Percentiles rank a stretch among this genome's conserved stretches.
phyloP scores from a whole-genome alignment of 2,888 invertebrate genomes.

The Bhutanitis thaidina region DNA sequence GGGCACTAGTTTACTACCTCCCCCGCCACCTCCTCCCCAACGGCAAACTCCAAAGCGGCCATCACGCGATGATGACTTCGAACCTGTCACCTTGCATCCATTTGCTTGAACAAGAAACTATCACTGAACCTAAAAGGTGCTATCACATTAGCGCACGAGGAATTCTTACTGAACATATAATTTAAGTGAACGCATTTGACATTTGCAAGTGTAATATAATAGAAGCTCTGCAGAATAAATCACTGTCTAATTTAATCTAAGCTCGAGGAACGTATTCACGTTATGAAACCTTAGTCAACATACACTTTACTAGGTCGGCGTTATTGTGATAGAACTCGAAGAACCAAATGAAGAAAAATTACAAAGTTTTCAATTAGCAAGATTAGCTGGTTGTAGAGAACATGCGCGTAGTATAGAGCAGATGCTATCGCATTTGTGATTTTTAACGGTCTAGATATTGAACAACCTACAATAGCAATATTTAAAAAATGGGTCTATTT shows the following conservation, averaged over 20 bases:
- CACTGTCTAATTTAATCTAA: too few species aligned
- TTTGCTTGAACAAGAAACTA: conserved; percentile 51
- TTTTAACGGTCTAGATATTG: neutral
- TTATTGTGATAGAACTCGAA: conserved; percentile 1
- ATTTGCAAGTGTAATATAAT: too few species aligned
- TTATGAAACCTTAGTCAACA: too few species aligned
- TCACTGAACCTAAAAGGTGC: neutral
- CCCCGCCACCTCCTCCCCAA: conserved; percentile 76
- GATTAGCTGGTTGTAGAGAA: conserved; percentile 5
- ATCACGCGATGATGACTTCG: conserved; percentile 82
- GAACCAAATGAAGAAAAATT: neutral
- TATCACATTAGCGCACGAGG: conserved; percentile 4
- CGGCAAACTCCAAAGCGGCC: conserved; percentile 77
- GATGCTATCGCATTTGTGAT: neutral
- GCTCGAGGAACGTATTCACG: too few species aligned
- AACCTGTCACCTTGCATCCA: conserved; percentile 77
- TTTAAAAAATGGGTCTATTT: too few species aligned
- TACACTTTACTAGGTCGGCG: too few species aligned
- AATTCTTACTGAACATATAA: neutral
- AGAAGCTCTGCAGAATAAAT: too few species aligned
- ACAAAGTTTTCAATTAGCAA: conserved; percentile 3
- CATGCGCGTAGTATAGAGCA: neutral
- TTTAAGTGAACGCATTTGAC: too few species aligned
- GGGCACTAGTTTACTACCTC: conserved; percentile 83
- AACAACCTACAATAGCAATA: neutral